Evolutionary conservation across 2,113 vertebrate genomes (phyloP).

Genomic region (Sander vitreus): DNA sequence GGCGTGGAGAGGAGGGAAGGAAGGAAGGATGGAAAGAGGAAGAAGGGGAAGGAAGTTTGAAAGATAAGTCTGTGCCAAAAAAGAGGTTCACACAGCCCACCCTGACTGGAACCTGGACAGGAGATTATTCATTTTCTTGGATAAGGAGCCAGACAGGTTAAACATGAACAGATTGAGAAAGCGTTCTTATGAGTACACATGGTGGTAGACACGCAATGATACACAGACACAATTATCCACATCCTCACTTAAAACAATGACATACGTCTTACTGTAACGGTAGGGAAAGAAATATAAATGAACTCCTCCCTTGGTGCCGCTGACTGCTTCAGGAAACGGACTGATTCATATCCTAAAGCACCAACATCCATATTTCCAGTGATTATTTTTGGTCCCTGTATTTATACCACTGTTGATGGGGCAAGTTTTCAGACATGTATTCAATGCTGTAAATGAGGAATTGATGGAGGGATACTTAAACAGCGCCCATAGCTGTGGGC

Average conservation of each 20-base stretch:
- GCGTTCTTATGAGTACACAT: constrained; percentile 48
- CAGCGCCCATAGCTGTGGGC: neutral
- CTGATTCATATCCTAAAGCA: constrained; percentile 80
- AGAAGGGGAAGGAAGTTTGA: constrained; percentile 85
- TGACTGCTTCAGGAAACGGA: constrained; percentile 74
- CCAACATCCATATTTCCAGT: constrained; percentile 74
- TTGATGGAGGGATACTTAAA: neutral
- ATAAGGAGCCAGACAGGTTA: constrained; percentile 77
- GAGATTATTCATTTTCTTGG: constrained; percentile 85
- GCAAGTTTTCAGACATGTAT: constrained; percentile 29
- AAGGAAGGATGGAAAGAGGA: constrained; percentile 89
- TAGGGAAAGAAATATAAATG: constrained; percentile 54
- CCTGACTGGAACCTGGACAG: constrained; percentile 76
- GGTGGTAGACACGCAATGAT: constrained; percentile 56
- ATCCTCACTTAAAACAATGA: constrained; percentile 77
- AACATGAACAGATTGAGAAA: constrained; percentile 59
- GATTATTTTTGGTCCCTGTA: constrained; percentile 74
- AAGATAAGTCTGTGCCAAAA: constrained; percentile 81
- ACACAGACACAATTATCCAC: constrained; percentile 68
- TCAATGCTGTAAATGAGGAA: neutral
- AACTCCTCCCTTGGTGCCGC: constrained; percentile 15
- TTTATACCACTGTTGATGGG: constrained; percentile 63
- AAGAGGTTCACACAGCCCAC: constrained; percentile 80
- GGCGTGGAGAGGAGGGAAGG: constrained; percentile 79
- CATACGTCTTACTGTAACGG: constrained; percentile 39